phyloP scores from a whole-genome alignment of 2,113 vertebrate genomes.

The Hyperoodon ampullatus region DNA sequence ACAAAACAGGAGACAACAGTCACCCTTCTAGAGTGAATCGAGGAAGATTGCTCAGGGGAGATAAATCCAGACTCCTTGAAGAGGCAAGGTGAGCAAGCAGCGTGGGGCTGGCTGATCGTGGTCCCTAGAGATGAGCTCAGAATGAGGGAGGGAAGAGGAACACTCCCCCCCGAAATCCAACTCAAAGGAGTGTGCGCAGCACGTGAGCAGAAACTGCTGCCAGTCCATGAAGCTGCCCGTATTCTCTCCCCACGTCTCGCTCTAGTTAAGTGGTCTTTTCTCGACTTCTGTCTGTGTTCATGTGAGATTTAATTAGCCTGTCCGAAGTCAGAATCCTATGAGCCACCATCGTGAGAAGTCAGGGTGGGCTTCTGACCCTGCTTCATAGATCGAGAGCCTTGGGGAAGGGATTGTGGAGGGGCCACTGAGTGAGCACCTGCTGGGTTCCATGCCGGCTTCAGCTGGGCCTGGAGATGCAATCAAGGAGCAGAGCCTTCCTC shows the following conservation, averaged over 20 bases:
- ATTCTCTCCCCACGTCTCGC: neutral
- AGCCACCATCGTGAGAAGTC: neutral
- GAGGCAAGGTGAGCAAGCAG: neutral
- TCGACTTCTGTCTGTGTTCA: neutral
- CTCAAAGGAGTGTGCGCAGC: neutral
- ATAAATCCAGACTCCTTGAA: neutral
- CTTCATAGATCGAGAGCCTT: neutral
- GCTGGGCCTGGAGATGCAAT: no score
- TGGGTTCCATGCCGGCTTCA: accelerated
- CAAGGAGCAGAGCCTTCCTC: neutral
- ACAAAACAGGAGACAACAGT: neutral
- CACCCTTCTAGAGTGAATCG: neutral
- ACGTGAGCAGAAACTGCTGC: neutral
- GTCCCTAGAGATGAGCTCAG: neutral
- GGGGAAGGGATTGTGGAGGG: neutral
- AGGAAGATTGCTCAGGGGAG: neutral
- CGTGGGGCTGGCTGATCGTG: neutral
- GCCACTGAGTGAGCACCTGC: neutral
- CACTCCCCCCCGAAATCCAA: neutral
- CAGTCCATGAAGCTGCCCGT: accelerated
- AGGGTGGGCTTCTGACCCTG: neutral
- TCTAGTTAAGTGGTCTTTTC: neutral
- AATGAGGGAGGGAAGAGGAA: neutral
- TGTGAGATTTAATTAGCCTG: neutral
- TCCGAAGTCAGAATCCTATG: neutral